Conservation (phyloP, 2,797 vertebrate genomes). For the Neosilurus hyrtlii region DNA sequence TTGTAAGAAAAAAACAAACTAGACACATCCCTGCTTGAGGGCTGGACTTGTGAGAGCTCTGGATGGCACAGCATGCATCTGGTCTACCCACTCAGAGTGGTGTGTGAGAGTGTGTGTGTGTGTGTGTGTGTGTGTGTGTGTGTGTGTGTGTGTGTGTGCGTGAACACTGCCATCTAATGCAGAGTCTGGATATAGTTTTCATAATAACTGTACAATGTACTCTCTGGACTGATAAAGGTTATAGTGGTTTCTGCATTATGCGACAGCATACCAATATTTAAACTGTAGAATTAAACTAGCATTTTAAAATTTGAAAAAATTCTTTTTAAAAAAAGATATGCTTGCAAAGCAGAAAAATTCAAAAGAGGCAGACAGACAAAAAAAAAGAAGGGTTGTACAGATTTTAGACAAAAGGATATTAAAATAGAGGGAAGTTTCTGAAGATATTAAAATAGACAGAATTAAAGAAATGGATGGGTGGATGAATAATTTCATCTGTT, state of each 20-base stretch:
- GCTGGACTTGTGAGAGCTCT: slow-evolving; percentile 20
- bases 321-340: too few species aligned
- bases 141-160: slow-evolving; percentile 46
- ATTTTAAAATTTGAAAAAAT: too few species aligned
- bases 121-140: slow-evolving; percentile 40
- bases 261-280: not conserved
- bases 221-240: not conserved
- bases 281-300: not conserved
- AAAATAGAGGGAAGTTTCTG: too few species aligned
- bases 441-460: too few species aligned
- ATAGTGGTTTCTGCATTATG: not conserved
- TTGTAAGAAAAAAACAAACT: slow-evolving; percentile 5
- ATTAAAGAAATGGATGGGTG: too few species aligned
- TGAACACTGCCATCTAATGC: slow-evolving; percentile 68
- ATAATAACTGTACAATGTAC: not conserved
- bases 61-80: slow-evolving; percentile 17
- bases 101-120: slow-evolving; percentile 35
- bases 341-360: too few species aligned
- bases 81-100: not conserved
- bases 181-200: slow-evolving; percentile 26
- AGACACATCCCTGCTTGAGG: slow-evolving; percentile 18
- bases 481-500: too few species aligned
- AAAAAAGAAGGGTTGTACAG: too few species aligned
- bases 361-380: too few species aligned
- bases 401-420: too few species aligned